Evolutionary conservation across 2,797 vertebrate species (phyloP).

Genomic region (Pseudochromis fuscus): DNA sequence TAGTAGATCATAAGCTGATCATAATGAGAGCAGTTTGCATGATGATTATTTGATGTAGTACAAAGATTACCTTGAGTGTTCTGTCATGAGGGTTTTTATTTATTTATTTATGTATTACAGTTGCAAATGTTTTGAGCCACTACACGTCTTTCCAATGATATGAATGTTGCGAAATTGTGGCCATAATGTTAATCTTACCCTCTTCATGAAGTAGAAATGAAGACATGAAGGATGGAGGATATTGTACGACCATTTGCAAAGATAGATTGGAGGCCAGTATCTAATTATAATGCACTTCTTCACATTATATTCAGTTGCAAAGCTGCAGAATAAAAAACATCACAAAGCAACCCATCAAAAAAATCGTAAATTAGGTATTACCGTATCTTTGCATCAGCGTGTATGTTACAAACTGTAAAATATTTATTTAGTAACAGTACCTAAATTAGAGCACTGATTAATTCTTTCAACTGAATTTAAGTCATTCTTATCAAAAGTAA

Average conservation of each 20-base stretch:
- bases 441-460: too few species aligned
- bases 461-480: neutral
- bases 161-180: neutral
- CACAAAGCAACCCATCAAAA: neutral
- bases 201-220: too few species aligned
- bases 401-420: neutral
- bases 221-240: neutral
- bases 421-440: too few species aligned
- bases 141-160: neutral
- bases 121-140: neutral
- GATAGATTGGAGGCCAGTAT: neutral
- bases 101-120: neutral
- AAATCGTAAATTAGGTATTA: neutral
- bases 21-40: conserved; percentile 12
- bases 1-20: conserved; percentile 26
- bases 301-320: neutral
- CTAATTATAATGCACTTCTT: neutral
- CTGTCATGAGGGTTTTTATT: neutral
- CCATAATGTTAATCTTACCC: too few species aligned
- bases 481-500: neutral
- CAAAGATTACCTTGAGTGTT: neutral
- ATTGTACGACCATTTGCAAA: neutral
- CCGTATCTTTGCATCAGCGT: too few species aligned
- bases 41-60: conserved; percentile 2
- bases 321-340: neutral